These are phyloP conservation scores for Dasysyrphus tricinctus DNA, from an alignment of 2,888 invertebrate genomes.

Conservation along the genomic window DNA sequence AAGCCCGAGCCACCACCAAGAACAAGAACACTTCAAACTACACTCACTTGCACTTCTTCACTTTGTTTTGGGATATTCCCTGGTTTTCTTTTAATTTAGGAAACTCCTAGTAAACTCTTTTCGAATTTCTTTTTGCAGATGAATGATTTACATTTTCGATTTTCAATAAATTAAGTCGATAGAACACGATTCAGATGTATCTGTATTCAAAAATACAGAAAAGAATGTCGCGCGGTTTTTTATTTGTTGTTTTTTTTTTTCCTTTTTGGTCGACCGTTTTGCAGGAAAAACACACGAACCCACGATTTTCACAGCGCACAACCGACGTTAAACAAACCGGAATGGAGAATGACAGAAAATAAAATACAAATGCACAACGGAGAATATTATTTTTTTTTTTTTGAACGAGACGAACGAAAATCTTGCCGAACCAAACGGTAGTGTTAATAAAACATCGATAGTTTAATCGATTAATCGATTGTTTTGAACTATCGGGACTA, in stretches of 20 bases:
- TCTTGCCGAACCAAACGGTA: slow-evolving; percentile 29
- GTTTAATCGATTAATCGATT: too few relatives aligned
- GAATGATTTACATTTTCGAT: slow-evolving; percentile 63
- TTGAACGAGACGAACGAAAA: slow-evolving; percentile 30
- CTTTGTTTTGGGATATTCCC: slow-evolving; percentile 67
- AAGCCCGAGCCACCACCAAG: slow-evolving; percentile 28
- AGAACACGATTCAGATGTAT: slow-evolving; percentile 14
- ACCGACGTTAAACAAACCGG: slow-evolving; percentile 67
- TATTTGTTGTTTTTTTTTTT: neutral
- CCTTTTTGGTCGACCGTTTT: slow-evolving; percentile 42
- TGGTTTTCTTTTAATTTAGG: slow-evolving; percentile 29
- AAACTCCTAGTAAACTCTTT: slow-evolving; percentile 45
- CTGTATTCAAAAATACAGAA: slow-evolving; percentile 38
- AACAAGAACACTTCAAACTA: slow-evolving; percentile 18
- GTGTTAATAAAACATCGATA: too few relatives aligned
- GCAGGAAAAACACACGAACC: slow-evolving; percentile 42
- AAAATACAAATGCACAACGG: slow-evolving; percentile 3
- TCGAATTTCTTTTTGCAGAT: slow-evolving; percentile 3
- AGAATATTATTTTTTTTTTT: slow-evolving; percentile 34
- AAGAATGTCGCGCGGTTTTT: slow-evolving; percentile 50
- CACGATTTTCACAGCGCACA: slow-evolving; percentile 22
- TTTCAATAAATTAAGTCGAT: slow-evolving; percentile 8
- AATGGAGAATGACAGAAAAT: slow-evolving; percentile 53
- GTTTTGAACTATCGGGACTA: too few relatives aligned
- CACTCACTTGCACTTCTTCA: slow-evolving; percentile 8